Evolutionary conservation across 2,113 vertebrate genomes (phyloP).

Genomic region (Ciconia maguari): DNA sequence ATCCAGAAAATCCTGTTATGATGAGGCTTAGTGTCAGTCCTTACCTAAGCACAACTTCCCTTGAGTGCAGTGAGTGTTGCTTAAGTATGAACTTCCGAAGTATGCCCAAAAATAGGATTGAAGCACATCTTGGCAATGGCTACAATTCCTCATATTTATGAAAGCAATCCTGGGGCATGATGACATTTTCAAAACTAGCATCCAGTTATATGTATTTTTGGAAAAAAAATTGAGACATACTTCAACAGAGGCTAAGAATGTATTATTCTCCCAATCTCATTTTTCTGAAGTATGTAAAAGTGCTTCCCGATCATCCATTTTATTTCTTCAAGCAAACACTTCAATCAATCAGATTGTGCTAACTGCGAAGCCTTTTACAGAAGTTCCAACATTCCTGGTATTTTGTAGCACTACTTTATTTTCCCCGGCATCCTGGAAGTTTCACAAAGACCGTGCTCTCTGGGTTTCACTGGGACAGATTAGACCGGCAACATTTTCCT

Average conservation of each 20-base stretch:
- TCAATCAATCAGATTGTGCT: background rate
- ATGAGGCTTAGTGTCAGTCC: background rate
- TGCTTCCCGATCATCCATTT: background rate
- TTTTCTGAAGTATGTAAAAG: background rate
- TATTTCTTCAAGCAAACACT: background rate
- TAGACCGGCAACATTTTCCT: background rate
- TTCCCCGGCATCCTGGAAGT: background rate
- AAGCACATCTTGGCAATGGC: constrained; percentile 22
- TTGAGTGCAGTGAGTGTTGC: background rate
- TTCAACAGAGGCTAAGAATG: background rate
- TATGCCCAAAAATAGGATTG: constrained; percentile 38
- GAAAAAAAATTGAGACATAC: background rate
- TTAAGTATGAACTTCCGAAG: background rate
- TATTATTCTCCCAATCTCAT: background rate
- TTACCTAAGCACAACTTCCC: constrained; percentile 4
- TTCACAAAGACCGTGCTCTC: background rate
- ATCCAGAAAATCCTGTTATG: constrained; percentile 36
- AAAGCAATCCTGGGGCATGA: constrained; percentile 8
- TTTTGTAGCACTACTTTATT: background rate
- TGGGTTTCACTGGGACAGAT: background rate
- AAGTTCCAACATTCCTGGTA: background rate
- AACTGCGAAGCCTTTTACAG: background rate
- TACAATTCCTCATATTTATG: background rate
- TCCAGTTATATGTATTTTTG: background rate
- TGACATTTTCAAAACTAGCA: constrained; percentile 11